A percentile compares a stretch with the other conserved stretches of the same genome.
These are phyloP conservation scores for Dendropsophus ebraccatus DNA, from an alignment of 2,113 vertebrate genomes.

Conservation along the genomic window DNA sequence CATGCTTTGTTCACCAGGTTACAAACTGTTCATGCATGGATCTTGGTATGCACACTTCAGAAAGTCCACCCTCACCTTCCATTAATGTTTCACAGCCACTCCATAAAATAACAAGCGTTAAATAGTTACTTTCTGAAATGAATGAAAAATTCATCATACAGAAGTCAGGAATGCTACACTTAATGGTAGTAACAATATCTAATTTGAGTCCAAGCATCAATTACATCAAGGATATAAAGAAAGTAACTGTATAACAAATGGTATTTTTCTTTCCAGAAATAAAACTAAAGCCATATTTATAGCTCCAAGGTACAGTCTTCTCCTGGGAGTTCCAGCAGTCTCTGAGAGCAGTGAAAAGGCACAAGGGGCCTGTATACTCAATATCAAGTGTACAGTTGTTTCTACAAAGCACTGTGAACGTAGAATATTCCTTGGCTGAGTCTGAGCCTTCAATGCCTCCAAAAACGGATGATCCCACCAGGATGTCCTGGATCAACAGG, in stretches of 20 bases:
- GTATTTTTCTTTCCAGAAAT: conserved; percentile 44
- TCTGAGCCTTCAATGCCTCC: neutral
- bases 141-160: too few relatives aligned
- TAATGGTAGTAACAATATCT: too few relatives aligned
- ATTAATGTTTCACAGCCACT: too few relatives aligned
- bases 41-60: too few relatives aligned
- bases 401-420: neutral
- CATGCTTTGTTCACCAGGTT: too few relatives aligned
- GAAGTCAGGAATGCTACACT: too few relatives aligned
- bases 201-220: too few relatives aligned
- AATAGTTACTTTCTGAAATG: too few relatives aligned
- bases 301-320: neutral
- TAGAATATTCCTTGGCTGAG: conserved; percentile 10
- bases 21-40: too few relatives aligned
- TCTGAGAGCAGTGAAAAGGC: conserved; percentile 7
- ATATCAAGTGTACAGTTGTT: conserved; percentile 41
- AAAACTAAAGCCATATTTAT: conserved; percentile 22
- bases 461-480: conserved; percentile 14
- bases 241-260: neutral
- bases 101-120: too few relatives aligned
- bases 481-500: neutral
- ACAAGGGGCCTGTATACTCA: conserved; percentile 48
- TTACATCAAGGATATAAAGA: too few relatives aligned
- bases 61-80: too few relatives aligned
- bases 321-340: neutral